Evolutionary conservation across 2,888 invertebrate species (phyloP).

Genomic region (Napeogenes sylphis): DNA sequence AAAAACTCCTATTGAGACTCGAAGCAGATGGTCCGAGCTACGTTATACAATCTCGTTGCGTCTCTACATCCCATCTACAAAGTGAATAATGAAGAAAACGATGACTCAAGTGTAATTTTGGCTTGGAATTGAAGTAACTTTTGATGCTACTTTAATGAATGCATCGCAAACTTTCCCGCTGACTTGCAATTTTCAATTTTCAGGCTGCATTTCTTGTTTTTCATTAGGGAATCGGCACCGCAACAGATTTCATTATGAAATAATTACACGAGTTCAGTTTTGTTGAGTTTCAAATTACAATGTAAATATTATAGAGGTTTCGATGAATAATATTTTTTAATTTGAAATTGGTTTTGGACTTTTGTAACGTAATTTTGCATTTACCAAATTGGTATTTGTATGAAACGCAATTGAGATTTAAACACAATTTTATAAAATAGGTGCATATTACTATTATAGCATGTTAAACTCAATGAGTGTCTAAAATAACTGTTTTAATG

Average conservation of each 20-base stretch:
- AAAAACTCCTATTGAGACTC: conserved; percentile 6
- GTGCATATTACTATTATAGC: too few relatives aligned
- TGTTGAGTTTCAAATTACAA: conserved; percentile 8
- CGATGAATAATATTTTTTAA: not conserved
- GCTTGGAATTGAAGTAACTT: conserved; percentile 57
- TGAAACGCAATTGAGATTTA: too few relatives aligned
- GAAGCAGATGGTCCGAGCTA: conserved; percentile 7
- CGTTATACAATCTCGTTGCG: conserved; percentile 2
- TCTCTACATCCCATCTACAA: conserved; percentile 23
- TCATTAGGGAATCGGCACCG: conserved; percentile 31
- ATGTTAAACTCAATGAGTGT: too few relatives aligned
- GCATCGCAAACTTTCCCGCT: conserved; percentile 59
- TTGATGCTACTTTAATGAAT: conserved; percentile 57
- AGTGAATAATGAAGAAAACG: conserved; percentile 38
- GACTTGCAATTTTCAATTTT: conserved; percentile 57
- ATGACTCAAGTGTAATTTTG: conserved; percentile 49
- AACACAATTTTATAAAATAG: too few relatives aligned
- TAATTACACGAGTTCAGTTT: conserved; percentile 9
- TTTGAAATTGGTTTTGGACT: not conserved
- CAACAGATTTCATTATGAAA: conserved; percentile 11
- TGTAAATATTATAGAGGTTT: conserved; percentile 1
- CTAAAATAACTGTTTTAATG: too few relatives aligned
- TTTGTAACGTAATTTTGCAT: too few relatives aligned
- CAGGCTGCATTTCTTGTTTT: conserved; percentile 37
- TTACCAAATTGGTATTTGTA: too few relatives aligned